A percentile compares a stretch with the other conserved stretches of the same genome.
phyloP scores from a whole-genome alignment of 2,113 vertebrate species.

The Kryptolebias marmoratus region DNA sequence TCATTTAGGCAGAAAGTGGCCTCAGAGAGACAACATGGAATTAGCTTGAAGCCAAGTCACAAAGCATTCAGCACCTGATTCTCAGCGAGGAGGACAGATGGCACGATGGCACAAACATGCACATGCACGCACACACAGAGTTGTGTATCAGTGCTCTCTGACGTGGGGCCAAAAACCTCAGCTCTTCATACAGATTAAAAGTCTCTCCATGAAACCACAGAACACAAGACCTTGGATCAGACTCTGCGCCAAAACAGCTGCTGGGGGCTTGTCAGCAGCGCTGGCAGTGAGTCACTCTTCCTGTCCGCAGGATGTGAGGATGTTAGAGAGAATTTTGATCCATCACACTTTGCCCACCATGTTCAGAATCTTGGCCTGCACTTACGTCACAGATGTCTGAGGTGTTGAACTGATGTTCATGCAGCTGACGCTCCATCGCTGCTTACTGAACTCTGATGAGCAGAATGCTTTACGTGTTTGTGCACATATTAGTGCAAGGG shows the following conservation, averaged over 20 bases:
- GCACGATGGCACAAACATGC: slow-evolving; percentile 63
- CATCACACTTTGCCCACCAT: slow-evolving; percentile 47
- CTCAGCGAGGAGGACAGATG: slow-evolving; percentile 71
- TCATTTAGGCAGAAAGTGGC: slow-evolving; percentile 61
- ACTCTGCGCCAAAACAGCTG: slow-evolving; percentile 61
- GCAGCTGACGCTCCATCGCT: slow-evolving; percentile 1
- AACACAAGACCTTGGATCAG: slow-evolving; percentile 34
- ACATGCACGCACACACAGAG: slow-evolving; percentile 19
- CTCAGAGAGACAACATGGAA: slow-evolving; percentile 57
- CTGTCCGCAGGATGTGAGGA: slow-evolving; percentile 27
- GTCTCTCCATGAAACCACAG: slow-evolving; percentile 54
- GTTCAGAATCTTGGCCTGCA: slow-evolving; percentile 51
- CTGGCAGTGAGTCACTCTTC: slow-evolving; percentile 48
- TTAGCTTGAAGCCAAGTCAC: slow-evolving; percentile 67
- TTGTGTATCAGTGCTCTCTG: slow-evolving; percentile 45
- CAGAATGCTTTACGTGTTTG: slow-evolving; percentile 8
- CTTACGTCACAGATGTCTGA: slow-evolving; percentile 31
- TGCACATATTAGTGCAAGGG: slow-evolving; percentile 6
- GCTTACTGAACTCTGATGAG: slow-evolving; percentile 26
- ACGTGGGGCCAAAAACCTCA: slow-evolving; percentile 52
- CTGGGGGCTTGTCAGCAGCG: slow-evolving; percentile 34
- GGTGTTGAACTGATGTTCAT: slow-evolving; percentile 22
- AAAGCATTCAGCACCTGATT: slow-evolving; percentile 72
- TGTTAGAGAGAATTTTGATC: slow-evolving; percentile 42
- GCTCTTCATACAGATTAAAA: slow-evolving; percentile 66